Conservation (phyloP, 2,888 invertebrate genomes). For the Aromia moschata region DNA sequence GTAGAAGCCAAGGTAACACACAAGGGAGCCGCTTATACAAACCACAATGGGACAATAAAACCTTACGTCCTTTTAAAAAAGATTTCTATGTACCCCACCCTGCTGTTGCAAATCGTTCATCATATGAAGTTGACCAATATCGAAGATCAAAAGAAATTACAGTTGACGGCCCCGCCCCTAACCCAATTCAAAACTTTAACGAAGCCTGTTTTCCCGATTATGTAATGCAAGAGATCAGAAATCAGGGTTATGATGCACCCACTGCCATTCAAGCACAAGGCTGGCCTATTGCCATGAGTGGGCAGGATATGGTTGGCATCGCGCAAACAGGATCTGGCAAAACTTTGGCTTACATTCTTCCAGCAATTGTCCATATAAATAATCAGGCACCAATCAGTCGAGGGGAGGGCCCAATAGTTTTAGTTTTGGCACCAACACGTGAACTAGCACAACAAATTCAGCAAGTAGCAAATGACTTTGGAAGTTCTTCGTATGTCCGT, state of each 20-base stretch:
- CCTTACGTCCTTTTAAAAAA: conserved; percentile 83
- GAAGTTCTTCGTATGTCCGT: conserved; percentile 79
- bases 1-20: conserved; percentile 53
- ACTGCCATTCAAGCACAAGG: conserved; percentile 90
- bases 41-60: conserved; percentile 78
- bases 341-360: conserved; percentile 83
- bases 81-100: conserved; percentile 84
- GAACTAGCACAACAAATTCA: conserved; percentile 85
- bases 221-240: conserved; percentile 76
- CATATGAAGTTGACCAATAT: conserved; percentile 78
- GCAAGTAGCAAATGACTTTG: conserved; percentile 88
- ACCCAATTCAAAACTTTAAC: conserved; percentile 81
- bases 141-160: conserved; percentile 85
- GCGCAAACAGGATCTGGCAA: conserved; percentile 87
- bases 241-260: conserved; percentile 76
- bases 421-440: conserved; percentile 82
- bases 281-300: conserved; percentile 88
- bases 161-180: conserved; percentile 78
- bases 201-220: conserved; percentile 84
- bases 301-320: conserved; percentile 87
- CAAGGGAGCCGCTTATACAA: conserved; percentile 67
- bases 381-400: conserved; percentile 81
- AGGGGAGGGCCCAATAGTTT: conserved; percentile 86
- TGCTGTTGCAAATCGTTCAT: conserved; percentile 71
- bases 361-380: conserved; percentile 90